phyloP scores from a whole-genome alignment of 2,113 vertebrate species.

The Menura novaehollandiae region DNA sequence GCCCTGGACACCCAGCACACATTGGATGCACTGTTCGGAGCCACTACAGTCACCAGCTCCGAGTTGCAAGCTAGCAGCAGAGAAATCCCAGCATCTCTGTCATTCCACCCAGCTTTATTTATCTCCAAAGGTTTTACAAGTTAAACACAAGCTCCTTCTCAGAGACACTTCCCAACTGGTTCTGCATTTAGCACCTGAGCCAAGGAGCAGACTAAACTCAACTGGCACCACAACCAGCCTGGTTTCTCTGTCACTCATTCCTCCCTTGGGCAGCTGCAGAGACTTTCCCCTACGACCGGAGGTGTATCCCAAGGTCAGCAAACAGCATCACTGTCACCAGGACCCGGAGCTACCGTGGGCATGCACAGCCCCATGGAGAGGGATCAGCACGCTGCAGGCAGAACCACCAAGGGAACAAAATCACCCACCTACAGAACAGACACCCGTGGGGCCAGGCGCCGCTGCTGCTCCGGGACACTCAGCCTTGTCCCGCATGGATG shows the following conservation, averaged over 20 bases:
- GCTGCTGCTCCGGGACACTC: accelerated
- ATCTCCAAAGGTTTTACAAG: background rate
- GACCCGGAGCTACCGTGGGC: accelerated
- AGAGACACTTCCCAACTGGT: background rate
- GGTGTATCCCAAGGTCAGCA: background rate
- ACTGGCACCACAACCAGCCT: background rate
- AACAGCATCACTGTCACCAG: background rate
- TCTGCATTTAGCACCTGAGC: background rate
- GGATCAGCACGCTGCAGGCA: accelerated
- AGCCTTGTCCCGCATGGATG: accelerated
- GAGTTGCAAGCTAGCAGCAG: background rate
- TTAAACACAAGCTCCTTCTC: background rate
- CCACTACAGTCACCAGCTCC: background rate
- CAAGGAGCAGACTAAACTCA: background rate
- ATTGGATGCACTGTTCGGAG: accelerated
- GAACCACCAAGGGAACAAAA: background rate
- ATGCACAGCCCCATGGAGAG: accelerated
- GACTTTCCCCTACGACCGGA: background rate
- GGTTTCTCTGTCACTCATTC: background rate
- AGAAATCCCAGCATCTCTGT: background rate
- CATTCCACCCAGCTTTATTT: background rate
- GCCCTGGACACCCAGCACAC: background rate
- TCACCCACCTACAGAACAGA: no score
- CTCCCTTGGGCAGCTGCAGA: background rate
- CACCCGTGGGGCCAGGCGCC: accelerated